Evolutionary conservation across 2,113 vertebrate genomes (phyloP), one percentile per base, ranked within the genome.

Genomic region (Mungos mungo): DNA sequence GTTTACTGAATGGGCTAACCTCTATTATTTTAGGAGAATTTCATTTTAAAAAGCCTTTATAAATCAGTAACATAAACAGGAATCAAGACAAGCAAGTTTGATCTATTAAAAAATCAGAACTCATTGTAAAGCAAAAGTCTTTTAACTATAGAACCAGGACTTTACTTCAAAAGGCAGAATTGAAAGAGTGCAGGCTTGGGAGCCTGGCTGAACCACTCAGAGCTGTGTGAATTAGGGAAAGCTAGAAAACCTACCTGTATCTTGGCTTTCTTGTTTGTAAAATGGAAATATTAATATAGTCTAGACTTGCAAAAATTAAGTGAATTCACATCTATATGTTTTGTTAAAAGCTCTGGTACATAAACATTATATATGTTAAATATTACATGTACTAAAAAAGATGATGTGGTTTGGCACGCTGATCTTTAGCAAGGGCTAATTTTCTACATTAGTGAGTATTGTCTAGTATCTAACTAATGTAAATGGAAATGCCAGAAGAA

Each of bases 381-480:
- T 66, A 65, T 71, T 82, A 52, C 11, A 65, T 27, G 5, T 65
- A 25, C 57, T 79, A 50, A 69, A 80, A 90, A 77, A 95, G 16
- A 87, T 27, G 27, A 0, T 72, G 16, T 94, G 33, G 7, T 38
- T 65, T 71, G 41, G 7, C 45, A 68, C n/a, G 38, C 8, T 33
- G 35, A 54, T 57, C 45, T 86, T 86, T 86, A 94, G 13, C 82
- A 96, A 79, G 47, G 18, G 68, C 52, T 95, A 65, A 74, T 92
- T 96, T 82, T 94, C 54, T 79, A 3, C 18, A 29, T 90, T 95
- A 82, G 68, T 45, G 45, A 96, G 80, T 27, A 41, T 15, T 96
- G 68, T 94, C 41, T 95, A 80, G 74, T 95, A 77, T 92, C 97
- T 92, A 93, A 41, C 97, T 92, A 93, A 41, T 93, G 27, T 92